Evolutionary conservation across 2,888 invertebrate genomes (phyloP).

Genomic region (Drosophila atripex): DNA sequence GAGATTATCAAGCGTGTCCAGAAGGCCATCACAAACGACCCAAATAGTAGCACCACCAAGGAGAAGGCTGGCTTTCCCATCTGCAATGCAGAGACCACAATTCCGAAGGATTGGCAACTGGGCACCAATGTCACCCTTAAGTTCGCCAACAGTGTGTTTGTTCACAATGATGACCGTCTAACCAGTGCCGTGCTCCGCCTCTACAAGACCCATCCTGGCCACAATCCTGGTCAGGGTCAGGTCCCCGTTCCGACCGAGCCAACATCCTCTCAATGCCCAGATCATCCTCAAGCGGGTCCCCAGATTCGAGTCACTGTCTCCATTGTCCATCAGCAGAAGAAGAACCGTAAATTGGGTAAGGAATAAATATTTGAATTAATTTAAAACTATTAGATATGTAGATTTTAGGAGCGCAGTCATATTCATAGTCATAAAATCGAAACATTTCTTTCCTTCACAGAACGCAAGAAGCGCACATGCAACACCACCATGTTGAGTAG

Average conservation of each 20-base stretch:
- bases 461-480: constrained; percentile 83
- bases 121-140: constrained; percentile 81
- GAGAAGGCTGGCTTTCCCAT: constrained; percentile 83
- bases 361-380: no score
- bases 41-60: constrained; percentile 52
- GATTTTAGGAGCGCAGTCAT: no score
- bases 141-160: constrained; percentile 81
- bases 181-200: constrained; percentile 81
- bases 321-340: constrained; percentile 80
- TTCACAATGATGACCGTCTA: constrained; percentile 68
- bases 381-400: background rate
- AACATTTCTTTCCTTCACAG: constrained; percentile 42
- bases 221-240: constrained; percentile 15
- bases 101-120: constrained; percentile 78
- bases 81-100: constrained; percentile 80
- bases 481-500: constrained; percentile 83
- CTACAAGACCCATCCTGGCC: constrained; percentile 79
- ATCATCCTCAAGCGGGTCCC: constrained; percentile 67
- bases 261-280: constrained; percentile 44
- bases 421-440: background rate
- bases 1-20: constrained; percentile 79
- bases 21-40: constrained; percentile 69
- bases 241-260: constrained; percentile 9
- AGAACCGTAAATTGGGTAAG: constrained; percentile 75
- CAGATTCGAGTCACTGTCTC: constrained; percentile 83